Evolutionary conservation across 2,113 vertebrate species (phyloP), one percentile per base, ranked within the genome.

Genomic region (Suncus etruscus): DNA sequence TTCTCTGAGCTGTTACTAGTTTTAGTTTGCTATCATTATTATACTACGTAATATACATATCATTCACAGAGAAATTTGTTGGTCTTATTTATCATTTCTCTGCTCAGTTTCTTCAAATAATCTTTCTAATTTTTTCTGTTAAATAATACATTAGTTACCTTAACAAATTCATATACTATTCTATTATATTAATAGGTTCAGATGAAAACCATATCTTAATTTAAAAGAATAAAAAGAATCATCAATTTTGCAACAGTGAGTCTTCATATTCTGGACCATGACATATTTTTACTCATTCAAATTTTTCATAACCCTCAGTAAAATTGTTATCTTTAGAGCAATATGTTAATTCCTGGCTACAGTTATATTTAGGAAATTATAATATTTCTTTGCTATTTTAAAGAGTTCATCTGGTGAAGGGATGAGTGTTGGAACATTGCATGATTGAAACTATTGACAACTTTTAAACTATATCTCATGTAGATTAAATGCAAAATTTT

Each of bases 271-370:
- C 79, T 87, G 10, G n/a, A 47, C 3, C 1, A 31, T 76, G n/a
- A 69, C 87, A 11, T 92, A 63, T 92, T 63, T 90, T 16, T 74
- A 86, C 79, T 92, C 91, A 94, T 61, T 86, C 54, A 89, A 76
- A 58, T 95, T 95, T 93, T 91, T 94, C 85, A 92, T 90, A 75
- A 80, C 48, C 61, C 15, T 89, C 72, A 39, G 51, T 73, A 76
- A 94, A 92, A 78, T 86, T 91, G 91, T 83, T 82, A 77, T 86
- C 94, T 91, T 94, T 61, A 94, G 86, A 83, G 51, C 61, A 75
- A 74, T 87, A 58, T 85, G 50, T 78, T 89, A 83, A 91, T 94
- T 81, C 61, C 69, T 79, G 65, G 39, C 80, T 93, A 77, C 0
- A 79, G 61, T 51, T 84, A 79, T 73, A 79, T 73, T 27, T 90